Evolutionary conservation across 2,113 vertebrate genomes (phyloP).

Genomic region (Python bivittatus): DNA sequence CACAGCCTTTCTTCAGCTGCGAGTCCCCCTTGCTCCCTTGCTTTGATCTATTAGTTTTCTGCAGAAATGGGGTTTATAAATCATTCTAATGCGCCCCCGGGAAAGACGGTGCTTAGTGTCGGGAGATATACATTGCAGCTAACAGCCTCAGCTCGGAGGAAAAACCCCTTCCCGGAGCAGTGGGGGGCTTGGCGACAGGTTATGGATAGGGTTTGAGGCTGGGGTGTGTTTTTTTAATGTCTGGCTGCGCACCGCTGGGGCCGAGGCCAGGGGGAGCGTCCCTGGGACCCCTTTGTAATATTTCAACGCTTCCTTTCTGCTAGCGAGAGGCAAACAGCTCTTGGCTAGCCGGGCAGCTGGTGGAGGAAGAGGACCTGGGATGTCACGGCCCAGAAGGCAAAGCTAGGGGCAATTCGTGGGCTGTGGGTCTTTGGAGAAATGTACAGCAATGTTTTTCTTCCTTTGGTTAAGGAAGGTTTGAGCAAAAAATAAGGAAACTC

Average conservation of each 20-base stretch:
- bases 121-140: conserved; percentile 79
- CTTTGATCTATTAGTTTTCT: conserved; percentile 85
- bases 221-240: conserved; percentile 71
- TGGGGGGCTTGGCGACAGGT: conserved; percentile 71
- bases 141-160: conserved; percentile 80
- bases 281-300: conserved; percentile 66
- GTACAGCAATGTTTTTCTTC: rapidly evolving
- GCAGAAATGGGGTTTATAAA: conserved; percentile 83
- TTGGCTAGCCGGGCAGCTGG: conserved; percentile 18
- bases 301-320: conserved; percentile 73
- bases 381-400: background rate
- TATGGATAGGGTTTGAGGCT: conserved; percentile 81
- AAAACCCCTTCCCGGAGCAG: conserved; percentile 67
- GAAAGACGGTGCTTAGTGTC: conserved; percentile 82
- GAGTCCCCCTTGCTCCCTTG: conserved; percentile 66
- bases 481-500: background rate
- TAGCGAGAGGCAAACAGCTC: conserved; percentile 63
- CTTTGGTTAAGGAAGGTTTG: background rate
- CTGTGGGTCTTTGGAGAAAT: rapidly evolving
- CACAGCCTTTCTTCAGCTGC: conserved; percentile 76
- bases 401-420: background rate
- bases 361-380: conserved; percentile 7
- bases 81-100: conserved; percentile 81
- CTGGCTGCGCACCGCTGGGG: conserved; percentile 70
- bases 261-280: conserved; percentile 73